Percentiles rank a stretch among this genome's conserved stretches.
Evolutionary conservation across 2,888 invertebrate genomes (phyloP).

Genomic region (Tryphoninae sp.): DNA sequence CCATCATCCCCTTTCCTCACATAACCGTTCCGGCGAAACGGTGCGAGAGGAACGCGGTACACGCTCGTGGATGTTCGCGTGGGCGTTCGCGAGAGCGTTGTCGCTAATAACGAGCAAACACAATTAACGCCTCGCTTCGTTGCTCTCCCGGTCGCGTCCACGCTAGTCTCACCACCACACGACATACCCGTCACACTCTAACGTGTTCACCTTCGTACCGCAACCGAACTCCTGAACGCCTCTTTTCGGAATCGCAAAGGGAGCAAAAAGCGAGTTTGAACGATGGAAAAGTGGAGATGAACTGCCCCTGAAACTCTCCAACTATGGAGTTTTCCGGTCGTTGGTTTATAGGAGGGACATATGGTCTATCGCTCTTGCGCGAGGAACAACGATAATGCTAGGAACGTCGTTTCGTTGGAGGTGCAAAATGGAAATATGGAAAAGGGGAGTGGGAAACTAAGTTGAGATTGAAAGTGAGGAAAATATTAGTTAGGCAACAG

Average conservation of each 20-base stretch:
- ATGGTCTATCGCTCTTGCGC: neutral
- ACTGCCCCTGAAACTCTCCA: slow-evolving; percentile 8
- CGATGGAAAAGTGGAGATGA: slow-evolving; percentile 25
- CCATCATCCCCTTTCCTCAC: slow-evolving; percentile 28
- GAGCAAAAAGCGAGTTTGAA: slow-evolving; percentile 37
- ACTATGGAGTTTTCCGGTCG: neutral
- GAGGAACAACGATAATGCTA: too few species aligned
- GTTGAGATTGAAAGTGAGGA: too few species aligned
- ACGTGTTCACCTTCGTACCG: slow-evolving; percentile 21
- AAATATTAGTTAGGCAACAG: too few species aligned
- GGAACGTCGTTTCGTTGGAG: too few species aligned
- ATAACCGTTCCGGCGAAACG: too few species aligned
- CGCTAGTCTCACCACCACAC: slow-evolving; percentile 23
- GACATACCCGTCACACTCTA: neutral
- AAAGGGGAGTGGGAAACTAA: too few species aligned
- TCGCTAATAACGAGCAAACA: slow-evolving; percentile 66
- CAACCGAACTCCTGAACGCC: slow-evolving; percentile 1
- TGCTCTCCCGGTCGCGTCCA: slow-evolving; percentile 34
- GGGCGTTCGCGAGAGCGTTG: slow-evolving; percentile 44
- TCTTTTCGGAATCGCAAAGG: slow-evolving; percentile 30
- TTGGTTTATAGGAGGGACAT: neutral
- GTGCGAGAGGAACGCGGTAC: neutral
- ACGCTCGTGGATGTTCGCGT: slow-evolving; percentile 7
- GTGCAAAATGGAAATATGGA: too few species aligned
- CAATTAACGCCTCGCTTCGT: slow-evolving; percentile 65